Evolutionary conservation across 2,888 invertebrate genomes (phyloP), one percentile per base, ranked within the genome.

Genomic region (Heliconius hortense): DNA sequence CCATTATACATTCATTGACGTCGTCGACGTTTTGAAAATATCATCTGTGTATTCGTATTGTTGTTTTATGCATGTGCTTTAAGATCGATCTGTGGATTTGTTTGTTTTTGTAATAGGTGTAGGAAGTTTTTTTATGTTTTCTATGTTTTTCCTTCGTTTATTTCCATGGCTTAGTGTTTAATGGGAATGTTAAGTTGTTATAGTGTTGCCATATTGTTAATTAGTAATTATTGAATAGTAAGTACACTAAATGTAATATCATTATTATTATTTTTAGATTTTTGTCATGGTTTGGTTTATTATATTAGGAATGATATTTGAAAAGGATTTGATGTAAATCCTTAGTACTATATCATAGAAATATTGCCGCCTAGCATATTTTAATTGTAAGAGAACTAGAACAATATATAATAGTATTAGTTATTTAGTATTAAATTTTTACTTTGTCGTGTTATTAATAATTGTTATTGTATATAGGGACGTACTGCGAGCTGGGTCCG

Each of bases 401-500:
- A 26, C 11, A 21, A 18, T 2, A 39, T 26, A 53, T 10, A 26
- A 68, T 56, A 56, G n/a, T 56, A n/a, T 56, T n/a, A n/a, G n/a
- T 56, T 56, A n/a, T 56, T 10, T 56, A n/a, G 8, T 56, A 56
- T 21, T n/a, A 56, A 56, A n/a, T 3, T 10, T n/a, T n/a, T 56
- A 56, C 10, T n/a, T n/a, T n/a, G 0, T 56, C 2, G n/a, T 56
- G 10, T 56, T 10, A 10, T n/a, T 10, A n/a, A n/a, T 56, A n/a
- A 13, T 66, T 11, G 4, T 35, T 13, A 35, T 15, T 43, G 76
- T 80, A 77, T 71, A 69, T 79, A 94, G 91, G 91, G 84, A 82
- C 88, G 90, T 92, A 94, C 91, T 94, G 93, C 95, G 96, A 93
- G 95, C 92, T 79, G 86, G 81, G 79, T 77, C 81, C 81, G 86